These are phyloP conservation scores for Hyposoter didymator DNA, from an alignment of 2,888 invertebrate species.

Conservation along the genomic window DNA sequence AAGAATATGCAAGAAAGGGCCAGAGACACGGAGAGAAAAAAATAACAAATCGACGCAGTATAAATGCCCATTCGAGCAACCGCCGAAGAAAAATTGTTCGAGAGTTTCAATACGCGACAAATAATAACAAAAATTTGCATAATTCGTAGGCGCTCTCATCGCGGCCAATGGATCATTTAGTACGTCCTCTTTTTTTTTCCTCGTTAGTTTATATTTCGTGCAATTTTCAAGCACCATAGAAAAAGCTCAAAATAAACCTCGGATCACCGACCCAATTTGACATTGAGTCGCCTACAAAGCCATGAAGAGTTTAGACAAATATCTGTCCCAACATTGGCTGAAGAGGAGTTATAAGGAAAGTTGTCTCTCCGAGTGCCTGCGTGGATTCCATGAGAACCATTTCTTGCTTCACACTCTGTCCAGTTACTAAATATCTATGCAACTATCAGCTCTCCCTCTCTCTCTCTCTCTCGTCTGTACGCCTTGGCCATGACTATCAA, in stretches of 20 bases:
- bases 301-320: neutral
- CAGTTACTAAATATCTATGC: slow-evolving; percentile 47
- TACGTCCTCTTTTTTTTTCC: neutral
- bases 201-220: neutral
- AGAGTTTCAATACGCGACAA: neutral
- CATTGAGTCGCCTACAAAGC: neutral
- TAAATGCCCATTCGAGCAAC: slow-evolving; percentile 42
- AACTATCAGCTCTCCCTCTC: slow-evolving; percentile 17
- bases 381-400: slow-evolving; percentile 22
- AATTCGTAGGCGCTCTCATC: slow-evolving; percentile 72
- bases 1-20: slow-evolving; percentile 38
- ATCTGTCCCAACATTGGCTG: neutral
- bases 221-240: neutral
- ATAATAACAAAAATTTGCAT: slow-evolving; percentile 74
- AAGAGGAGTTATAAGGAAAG: slow-evolving; percentile 8
- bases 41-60: slow-evolving; percentile 53
- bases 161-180: neutral
- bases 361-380: slow-evolving; percentile 4
- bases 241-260: neutral
- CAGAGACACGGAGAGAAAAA: slow-evolving; percentile 59
- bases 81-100: slow-evolving; percentile 52
- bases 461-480: slow-evolving; percentile 28
- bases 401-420: slow-evolving; percentile 14
- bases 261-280: neutral
- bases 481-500: slow-evolving; percentile 54